Percentiles rank a stretch among this genome's conserved stretches.
Evolutionary conservation across 2,797 vertebrate genomes (phyloP).

Genomic region (Oryzias sinensis): DNA sequence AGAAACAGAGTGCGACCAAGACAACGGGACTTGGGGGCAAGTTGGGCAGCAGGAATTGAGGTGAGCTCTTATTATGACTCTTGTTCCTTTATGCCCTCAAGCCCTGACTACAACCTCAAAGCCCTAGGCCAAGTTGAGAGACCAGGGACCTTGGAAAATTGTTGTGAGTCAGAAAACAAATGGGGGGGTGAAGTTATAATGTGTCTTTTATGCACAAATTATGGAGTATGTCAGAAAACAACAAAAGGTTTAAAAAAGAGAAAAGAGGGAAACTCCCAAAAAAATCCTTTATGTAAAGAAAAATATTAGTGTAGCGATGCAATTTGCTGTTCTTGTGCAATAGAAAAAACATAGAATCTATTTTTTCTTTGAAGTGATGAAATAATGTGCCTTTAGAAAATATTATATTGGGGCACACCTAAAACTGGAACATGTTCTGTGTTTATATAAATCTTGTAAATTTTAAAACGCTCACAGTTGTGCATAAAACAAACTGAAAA

Average conservation of each 20-base stretch:
- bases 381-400: too few relatives aligned
- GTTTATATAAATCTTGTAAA: too few relatives aligned
- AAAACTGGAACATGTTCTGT: too few relatives aligned
- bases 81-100: conserved; percentile 56
- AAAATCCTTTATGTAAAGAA: too few relatives aligned
- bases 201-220: conserved; percentile 28
- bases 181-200: conserved; percentile 11
- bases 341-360: too few relatives aligned
- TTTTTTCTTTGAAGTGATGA: too few relatives aligned
- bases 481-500: too few relatives aligned
- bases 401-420: too few relatives aligned
- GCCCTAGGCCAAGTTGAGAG: conserved; percentile 55
- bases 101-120: conserved; percentile 65
- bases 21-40: conserved; percentile 48
- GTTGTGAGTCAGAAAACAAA: conserved; percentile 60
- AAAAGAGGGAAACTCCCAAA: not conserved
- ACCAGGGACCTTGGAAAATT: conserved; percentile 44
- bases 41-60: conserved; percentile 49
- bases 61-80: conserved; percentile 58
- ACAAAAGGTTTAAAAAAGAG: conserved; percentile 11
- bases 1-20: conserved; percentile 21
- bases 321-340: too few relatives aligned
- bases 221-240: too few relatives aligned
- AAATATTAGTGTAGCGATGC: too few relatives aligned
- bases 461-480: too few relatives aligned